Evolutionary conservation across 2,888 invertebrate species (phyloP).

Genomic region (Synergus itoensis): DNA sequence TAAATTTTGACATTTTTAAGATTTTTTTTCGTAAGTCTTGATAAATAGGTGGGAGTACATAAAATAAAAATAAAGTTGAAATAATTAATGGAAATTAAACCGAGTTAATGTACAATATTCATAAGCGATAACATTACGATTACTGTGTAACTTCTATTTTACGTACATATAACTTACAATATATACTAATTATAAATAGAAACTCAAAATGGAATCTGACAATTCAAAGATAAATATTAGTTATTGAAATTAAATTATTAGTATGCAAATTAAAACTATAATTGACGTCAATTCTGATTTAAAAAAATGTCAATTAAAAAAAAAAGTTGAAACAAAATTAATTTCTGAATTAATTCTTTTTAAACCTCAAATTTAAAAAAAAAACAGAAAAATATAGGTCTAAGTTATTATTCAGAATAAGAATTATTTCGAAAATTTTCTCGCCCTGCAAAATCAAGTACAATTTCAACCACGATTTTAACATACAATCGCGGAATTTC

Average conservation of each 20-base stretch:
- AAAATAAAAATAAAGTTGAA: constrained; percentile 6
- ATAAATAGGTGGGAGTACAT: not conserved
- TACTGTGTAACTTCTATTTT: constrained; percentile 1
- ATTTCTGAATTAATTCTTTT: not conserved
- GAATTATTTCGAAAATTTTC: not conserved
- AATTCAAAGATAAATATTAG: not conserved
- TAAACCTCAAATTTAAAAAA: not conserved
- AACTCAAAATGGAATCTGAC: constrained; percentile 1
- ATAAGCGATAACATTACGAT: constrained; percentile 33
- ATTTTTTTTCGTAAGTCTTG: constrained; percentile 3
- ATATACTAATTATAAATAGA: constrained; percentile 6
- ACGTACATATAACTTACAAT: constrained; percentile 26
- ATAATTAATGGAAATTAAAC: constrained; percentile 9
- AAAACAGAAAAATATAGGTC: not conserved
- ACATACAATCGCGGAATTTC: not conserved
- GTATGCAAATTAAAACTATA: constrained; percentile 23
- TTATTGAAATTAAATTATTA: not conserved
- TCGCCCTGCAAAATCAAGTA: constrained; percentile 14
- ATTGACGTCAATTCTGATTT: constrained; percentile 1
- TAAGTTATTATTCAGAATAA: constrained; percentile 5
- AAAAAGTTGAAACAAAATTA: not conserved
- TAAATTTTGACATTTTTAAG: constrained; percentile 18
- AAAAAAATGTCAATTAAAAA: not conserved
- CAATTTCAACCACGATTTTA: not conserved
- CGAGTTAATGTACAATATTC: constrained; percentile 26